Evolutionary conservation across 2,797 vertebrate species (phyloP).

Genomic region (Catamblyrhynchus diadema): DNA sequence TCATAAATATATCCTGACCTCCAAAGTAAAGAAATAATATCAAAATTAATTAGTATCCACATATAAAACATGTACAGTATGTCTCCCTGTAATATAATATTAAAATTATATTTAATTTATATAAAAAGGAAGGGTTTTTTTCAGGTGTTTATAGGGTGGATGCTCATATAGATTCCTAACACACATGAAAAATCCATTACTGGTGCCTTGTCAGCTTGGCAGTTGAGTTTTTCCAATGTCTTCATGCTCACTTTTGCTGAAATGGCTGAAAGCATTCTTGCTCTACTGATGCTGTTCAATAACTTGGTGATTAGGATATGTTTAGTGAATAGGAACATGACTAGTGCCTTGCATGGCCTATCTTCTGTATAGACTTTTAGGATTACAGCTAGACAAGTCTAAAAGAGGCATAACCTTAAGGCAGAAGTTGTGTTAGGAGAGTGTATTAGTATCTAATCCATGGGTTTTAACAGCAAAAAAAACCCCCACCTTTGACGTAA

Average conservation of each 20-base stretch:
- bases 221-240: background rate
- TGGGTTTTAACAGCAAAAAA: background rate
- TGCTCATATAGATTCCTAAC: background rate
- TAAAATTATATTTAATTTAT: background rate
- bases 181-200: accelerated
- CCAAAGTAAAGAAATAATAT: slow-evolving; percentile 87
- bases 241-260: background rate
- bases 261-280: background rate
- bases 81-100: background rate
- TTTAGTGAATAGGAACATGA: background rate
- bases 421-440: background rate
- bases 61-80: background rate
- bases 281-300: background rate
- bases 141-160: background rate
- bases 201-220: background rate
- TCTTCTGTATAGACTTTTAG: background rate
- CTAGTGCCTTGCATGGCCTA: background rate
- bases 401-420: background rate
- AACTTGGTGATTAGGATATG: background rate
- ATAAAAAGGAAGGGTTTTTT: background rate
- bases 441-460: background rate
- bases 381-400: background rate
- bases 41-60: slow-evolving; percentile 71
- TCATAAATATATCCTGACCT: slow-evolving; percentile 99
- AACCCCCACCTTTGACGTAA: background rate